These are phyloP conservation scores for Amphiura filiformis DNA, from an alignment of 35 echinoderm and acorn worm genomes.

Conservation along the genomic window DNA sequence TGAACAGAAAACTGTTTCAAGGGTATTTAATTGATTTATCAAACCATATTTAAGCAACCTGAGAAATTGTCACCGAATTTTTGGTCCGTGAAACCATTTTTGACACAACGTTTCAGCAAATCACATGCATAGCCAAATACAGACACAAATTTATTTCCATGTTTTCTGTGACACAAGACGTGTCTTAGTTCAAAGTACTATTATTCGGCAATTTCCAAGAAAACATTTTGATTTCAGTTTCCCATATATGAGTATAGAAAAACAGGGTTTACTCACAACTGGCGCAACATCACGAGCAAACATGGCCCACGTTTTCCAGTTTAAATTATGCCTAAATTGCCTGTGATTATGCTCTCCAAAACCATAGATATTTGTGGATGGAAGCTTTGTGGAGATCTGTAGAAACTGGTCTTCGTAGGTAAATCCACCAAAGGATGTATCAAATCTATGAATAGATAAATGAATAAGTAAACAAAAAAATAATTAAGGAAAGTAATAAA, in stretches of 20 bases:
- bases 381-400: slow-evolving; percentile 77
- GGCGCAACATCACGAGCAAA: slow-evolving; percentile 90
- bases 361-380: slow-evolving; percentile 81
- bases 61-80: no score
- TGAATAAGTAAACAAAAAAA: no score
- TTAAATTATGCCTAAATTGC: slow-evolving; percentile 72
- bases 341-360: slow-evolving; percentile 93
- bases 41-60: no score
- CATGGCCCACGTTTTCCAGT: slow-evolving; percentile 92
- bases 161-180: no score
- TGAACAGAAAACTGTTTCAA: no score
- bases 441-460: slow-evolving; percentile 53
- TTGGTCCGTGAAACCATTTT: no score
- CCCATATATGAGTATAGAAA: neutral
- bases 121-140: no score
- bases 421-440: slow-evolving; percentile 70
- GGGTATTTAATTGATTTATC: no score
- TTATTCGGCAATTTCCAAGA: neutral
- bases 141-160: no score
- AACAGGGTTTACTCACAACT: slow-evolving; percentile 53
- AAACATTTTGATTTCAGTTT: neutral
- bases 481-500: no score
- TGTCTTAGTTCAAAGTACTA: neutral
- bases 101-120: no score
- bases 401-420: slow-evolving; percentile 93